A percentile compares a stretch with the other conserved stretches of the same genome.
phyloP scores from a whole-genome alignment of 2,888 invertebrate genomes.

The Dusona sp. region DNA sequence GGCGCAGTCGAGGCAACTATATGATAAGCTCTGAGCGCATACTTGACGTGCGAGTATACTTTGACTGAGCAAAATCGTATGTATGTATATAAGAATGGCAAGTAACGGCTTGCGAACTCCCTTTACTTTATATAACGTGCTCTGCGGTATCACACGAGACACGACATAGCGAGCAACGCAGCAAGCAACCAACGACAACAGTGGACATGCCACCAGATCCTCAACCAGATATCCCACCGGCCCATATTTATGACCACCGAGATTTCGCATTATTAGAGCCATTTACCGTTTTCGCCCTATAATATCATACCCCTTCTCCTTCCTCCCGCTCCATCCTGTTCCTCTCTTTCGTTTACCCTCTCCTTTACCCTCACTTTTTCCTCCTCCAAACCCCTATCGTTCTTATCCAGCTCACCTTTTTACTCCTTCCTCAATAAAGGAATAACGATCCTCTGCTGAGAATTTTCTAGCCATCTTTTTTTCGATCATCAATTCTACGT shows the following conservation, averaged over 20 bases:
- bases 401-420: slow-evolving; percentile 14
- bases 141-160: slow-evolving; percentile 82
- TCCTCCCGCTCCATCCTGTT: background rate
- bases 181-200: slow-evolving; percentile 61
- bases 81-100: slow-evolving; percentile 57
- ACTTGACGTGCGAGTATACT: slow-evolving; percentile 78
- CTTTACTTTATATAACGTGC: slow-evolving; percentile 74
- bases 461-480: background rate
- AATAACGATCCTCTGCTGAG: slow-evolving; percentile 24
- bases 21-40: slow-evolving; percentile 72
- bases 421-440: slow-evolving; percentile 22
- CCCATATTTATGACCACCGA: slow-evolving; percentile 83
- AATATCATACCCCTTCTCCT: slow-evolving; percentile 74
- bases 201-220: slow-evolving; percentile 82
- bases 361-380: slow-evolving; percentile 24
- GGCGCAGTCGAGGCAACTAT: slow-evolving; percentile 59
- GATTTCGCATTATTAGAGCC: slow-evolving; percentile 84
- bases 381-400: background rate
- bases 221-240: slow-evolving; percentile 79
- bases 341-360: slow-evolving; percentile 34
- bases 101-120: slow-evolving; percentile 71
- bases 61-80: slow-evolving; percentile 51
- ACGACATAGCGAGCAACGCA: slow-evolving; percentile 76
- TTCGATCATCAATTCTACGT: background rate
- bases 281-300: slow-evolving; percentile 82